These are phyloP conservation scores for Cydia splendana DNA, from an alignment of 1,140 invertebrate species.

Conservation along the genomic window DNA sequence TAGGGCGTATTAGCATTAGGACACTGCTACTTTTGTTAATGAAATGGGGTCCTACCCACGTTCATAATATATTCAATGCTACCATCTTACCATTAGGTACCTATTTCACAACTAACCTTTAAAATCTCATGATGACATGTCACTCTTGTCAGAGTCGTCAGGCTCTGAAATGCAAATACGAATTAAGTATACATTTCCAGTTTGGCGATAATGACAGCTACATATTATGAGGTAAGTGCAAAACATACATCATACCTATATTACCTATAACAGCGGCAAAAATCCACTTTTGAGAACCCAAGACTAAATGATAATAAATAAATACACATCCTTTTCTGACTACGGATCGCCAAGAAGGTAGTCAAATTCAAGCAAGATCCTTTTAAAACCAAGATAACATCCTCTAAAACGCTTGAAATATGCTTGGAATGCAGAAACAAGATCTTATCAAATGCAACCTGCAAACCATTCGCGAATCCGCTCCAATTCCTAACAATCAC, in stretches of 20 bases:
- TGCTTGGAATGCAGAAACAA: conserved; percentile 15
- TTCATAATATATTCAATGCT: neutral
- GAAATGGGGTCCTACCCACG: conserved; percentile 15
- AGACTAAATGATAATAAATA: too few relatives aligned
- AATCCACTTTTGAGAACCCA: too few relatives aligned
- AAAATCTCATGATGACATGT: conserved; percentile 3
- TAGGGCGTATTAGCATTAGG: conserved; percentile 10
- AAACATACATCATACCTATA: neutral
- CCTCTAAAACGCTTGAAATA: neutral
- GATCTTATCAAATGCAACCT: conserved; percentile 26
- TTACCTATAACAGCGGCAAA: too few relatives aligned
- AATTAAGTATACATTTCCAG: neutral
- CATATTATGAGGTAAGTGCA: neutral
- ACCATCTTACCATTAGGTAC: conserved; percentile 9
- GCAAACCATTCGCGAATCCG: conserved; percentile 22
- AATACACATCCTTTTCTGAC: too few relatives aligned
- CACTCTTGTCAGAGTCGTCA: neutral
- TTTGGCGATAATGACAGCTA: neutral
- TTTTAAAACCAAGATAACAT: neutral
- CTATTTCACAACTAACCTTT: conserved; percentile 25
- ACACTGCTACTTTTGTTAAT: conserved; percentile 17
- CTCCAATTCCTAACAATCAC: conserved; percentile 33
- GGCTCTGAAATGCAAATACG: neutral
- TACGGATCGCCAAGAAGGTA: too few relatives aligned
- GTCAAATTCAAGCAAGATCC: too few relatives aligned